A percentile compares a stretch with the other conserved stretches of the same genome.
Conservation (phyloP, 2,888 invertebrate species). For the Trichopria drosophilae region DNA sequence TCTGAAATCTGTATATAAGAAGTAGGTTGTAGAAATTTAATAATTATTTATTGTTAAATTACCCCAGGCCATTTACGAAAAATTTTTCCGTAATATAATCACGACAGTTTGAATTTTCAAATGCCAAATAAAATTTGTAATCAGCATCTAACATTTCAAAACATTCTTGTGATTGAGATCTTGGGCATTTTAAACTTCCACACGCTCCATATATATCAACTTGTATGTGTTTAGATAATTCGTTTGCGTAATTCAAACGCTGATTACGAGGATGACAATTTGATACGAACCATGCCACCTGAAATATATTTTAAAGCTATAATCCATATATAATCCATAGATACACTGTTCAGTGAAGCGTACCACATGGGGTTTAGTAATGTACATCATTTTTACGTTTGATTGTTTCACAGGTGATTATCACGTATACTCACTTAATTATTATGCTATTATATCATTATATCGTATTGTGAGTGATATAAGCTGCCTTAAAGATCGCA, state of each 20-base stretch:
- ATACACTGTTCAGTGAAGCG: no score
- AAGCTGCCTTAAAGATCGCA: no score
- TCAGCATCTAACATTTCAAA: conserved; percentile 87
- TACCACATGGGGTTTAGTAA: no score
- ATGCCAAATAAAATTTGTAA: conserved; percentile 96
- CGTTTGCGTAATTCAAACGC: conserved; percentile 83
- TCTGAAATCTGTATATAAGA: no score
- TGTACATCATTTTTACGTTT: no score
- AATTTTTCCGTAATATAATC: conserved; percentile 98
- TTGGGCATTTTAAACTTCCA: conserved; percentile 81
- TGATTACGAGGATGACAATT: conserved; percentile 94
- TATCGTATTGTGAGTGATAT: no score
- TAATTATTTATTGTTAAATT: conserved; percentile 41
- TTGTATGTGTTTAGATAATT: conserved; percentile 81
- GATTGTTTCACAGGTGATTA: no score
- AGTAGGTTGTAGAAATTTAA: no score
- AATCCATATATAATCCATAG: no score
- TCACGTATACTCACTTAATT: no score
- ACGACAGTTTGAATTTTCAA: conserved; percentile 94
- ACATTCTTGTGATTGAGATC: conserved; percentile 79
- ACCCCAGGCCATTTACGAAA: conserved; percentile 91
- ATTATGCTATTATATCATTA: no score
- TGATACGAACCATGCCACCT: conserved; percentile 97
- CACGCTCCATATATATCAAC: conserved; percentile 93
- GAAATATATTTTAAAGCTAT: conserved; percentile 30